Base-by-base conservation (phyloP, 2,888 invertebrate genomes). In the Gandaritis pyraliata region DNA sequence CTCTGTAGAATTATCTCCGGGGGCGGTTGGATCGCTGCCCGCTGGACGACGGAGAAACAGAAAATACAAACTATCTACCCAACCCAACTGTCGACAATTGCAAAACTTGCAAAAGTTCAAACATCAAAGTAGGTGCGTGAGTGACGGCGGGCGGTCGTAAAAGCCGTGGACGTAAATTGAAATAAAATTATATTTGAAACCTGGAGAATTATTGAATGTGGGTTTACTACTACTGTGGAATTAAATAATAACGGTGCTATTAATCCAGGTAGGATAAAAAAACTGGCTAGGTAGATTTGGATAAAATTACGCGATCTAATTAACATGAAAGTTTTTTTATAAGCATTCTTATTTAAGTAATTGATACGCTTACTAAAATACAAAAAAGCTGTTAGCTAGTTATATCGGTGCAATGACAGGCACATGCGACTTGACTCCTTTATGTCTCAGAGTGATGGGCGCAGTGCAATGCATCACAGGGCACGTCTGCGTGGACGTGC, bases 11-110 rank as follows among this genome's bases (percentile, higher is more conserved):
- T 43, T 43, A 10, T 33, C 33, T 7, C 43, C 16, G 53, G 43
- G 49, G 48, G 52, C 56, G 57, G 57, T 61, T 61, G 61, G 61
- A 53, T 16, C 13, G 29, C 11, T 53, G 57, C 61, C 61, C 61
- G n/a, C 61, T 53, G 55, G 41, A 46, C 16, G n/a, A 60, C 36
- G 2, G 43, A 53, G 29, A 15, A 43, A 11, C 43, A 33, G 2
- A 41, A 52, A 5, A 52, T 41, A 43, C 16, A 16, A 52, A 23
- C 23, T 23, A 23, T 6, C 23, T 23, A 23, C 23, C 23, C 6
- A 23, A 11, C 8, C 50, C 23, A 23, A 15, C 48, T 15, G 2
- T 33, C 33, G 12, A 33, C 23, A 47, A 47, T 10, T 30, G 13
- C 47, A 29, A 10, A 38, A 49, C 29, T 10, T 30, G 13, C 47